These are phyloP conservation scores for Helobdella robusta DNA, from an alignment of 2,888 invertebrate genomes.

Conservation along the genomic window DNA sequence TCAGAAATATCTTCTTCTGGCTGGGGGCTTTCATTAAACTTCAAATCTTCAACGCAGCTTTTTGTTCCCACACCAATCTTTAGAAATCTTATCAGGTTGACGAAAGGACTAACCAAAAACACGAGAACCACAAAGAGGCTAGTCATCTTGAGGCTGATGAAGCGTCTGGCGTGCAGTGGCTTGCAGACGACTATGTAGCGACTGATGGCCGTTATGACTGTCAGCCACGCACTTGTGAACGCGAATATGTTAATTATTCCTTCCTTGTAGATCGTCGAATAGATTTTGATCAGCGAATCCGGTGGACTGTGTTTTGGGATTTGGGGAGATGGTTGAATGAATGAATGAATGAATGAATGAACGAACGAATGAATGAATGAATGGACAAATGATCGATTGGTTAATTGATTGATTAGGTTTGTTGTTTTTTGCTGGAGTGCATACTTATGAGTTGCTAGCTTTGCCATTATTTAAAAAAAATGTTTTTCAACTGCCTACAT, in stretches of 20 bases:
- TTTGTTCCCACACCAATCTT: background rate
- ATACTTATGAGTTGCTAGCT: no score
- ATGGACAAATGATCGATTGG: no score
- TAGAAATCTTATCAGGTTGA: conserved; percentile 57
- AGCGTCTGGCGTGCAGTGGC: conserved; percentile 60
- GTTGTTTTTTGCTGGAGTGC: no score
- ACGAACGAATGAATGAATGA: no score
- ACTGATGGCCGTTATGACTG: conserved; percentile 64
- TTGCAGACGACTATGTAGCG: conserved; percentile 67
- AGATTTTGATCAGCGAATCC: conserved; percentile 37
- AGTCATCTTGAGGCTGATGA: conserved; percentile 56
- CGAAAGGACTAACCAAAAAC: conserved; percentile 59
- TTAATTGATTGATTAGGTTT: no score
- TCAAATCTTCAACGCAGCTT: conserved; percentile 9
- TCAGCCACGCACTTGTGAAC: conserved; percentile 67
- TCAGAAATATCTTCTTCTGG: no score
- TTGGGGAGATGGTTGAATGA: no score
- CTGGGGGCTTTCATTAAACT: no score
- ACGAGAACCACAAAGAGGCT: conserved; percentile 59
- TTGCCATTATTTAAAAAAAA: no score
- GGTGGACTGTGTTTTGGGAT: conserved; percentile 56
- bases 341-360: no score
- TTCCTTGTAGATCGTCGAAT: conserved; percentile 40
- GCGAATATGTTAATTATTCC: conserved; percentile 44
- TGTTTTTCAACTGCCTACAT: no score